Conservation (phyloP, 2,113 vertebrate genomes). For the Grammomys dolichurus region DNA sequence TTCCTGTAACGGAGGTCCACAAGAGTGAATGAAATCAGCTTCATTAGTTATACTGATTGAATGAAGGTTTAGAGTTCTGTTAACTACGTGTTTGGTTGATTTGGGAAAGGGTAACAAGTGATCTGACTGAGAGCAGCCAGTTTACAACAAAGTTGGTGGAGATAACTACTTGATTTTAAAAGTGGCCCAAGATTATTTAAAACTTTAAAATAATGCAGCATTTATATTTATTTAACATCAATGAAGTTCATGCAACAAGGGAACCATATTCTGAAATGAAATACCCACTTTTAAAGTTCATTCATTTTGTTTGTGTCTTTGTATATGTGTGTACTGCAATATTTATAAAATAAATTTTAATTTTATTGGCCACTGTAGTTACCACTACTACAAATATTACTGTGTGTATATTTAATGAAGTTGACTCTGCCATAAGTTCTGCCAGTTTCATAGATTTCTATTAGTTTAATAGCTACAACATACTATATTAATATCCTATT, state of each 20-base stretch:
- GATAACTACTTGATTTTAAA: slow-evolving; percentile 22
- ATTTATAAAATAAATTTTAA: slow-evolving; percentile 28
- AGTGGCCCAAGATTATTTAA: slow-evolving; percentile 17
- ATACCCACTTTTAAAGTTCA: no score
- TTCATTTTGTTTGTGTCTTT: no score
- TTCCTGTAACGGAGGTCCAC: not conserved
- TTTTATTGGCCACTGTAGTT: not conserved
- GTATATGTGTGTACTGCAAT: not conserved
- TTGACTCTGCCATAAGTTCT: not conserved
- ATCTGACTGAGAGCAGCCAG: not conserved
- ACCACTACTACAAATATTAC: not conserved
- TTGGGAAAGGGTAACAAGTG: not conserved
- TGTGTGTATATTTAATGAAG: not conserved
- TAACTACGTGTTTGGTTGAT: slow-evolving; percentile 29
- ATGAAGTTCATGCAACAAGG: no score
- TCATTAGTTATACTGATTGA: slow-evolving; percentile 56
- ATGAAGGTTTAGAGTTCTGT: not conserved
- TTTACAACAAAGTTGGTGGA: not conserved
- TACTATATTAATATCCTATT: slow-evolving; percentile 22
- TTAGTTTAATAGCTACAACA: not conserved
- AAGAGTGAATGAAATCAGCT: slow-evolving; percentile 45
- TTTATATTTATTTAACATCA: no score
- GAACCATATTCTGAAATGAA: no score
- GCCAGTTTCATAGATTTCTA: not conserved
- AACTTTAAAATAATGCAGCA: not conserved